Base-by-base conservation (phyloP, 2,113 vertebrate species). In the Podiceps cristatus region DNA sequence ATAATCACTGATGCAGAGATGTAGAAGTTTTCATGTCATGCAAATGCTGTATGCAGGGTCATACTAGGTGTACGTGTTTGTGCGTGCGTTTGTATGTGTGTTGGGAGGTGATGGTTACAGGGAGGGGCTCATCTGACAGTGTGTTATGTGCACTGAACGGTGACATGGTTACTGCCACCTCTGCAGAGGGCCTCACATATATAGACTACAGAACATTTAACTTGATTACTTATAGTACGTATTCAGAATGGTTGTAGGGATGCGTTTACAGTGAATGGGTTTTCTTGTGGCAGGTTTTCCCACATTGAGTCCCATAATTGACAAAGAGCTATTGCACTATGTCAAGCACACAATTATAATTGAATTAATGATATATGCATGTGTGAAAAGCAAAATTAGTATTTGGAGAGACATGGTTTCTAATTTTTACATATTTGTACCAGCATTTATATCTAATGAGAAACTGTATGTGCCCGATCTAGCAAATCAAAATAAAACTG, bases 331-430 rank as follows among this genome's bases (percentile, higher is more conserved):
- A 98, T 98, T 97, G 98, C 98, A 96, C 98, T 98, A 97, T 98
- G 98, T 99, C 98, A 99, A 98, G 98, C 97, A 95, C 98, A 99
- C 97, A 98, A 94, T 98, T 98, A 97, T 99, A 99, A 99, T 99
- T 99, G 99, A 99, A 99, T 99, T 99, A 99, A 99, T 99, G 98
- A 98, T 98, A 98, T 96, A 97, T 97, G 97, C 86, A 75, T 98
- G 97, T 97, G 93, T 95, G 98, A 98, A 96, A 98, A 31, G 88
- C 97, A 97, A 98, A 98, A 98, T 98, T 98, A 98, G 97, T 98
- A 97, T 98, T 98, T 98, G 98, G 98, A 98, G 97, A 98, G 98
- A 96, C 84, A 92, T 86, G 97, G 97, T 98, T 98, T 98, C 97
- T 98, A 97, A 97, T 97, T 98, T 98, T 98, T 98, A 97, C 94